Evolutionary conservation across 1,140 invertebrate genomes (phyloP).

Genomic region (Cotesia glomerata): DNA sequence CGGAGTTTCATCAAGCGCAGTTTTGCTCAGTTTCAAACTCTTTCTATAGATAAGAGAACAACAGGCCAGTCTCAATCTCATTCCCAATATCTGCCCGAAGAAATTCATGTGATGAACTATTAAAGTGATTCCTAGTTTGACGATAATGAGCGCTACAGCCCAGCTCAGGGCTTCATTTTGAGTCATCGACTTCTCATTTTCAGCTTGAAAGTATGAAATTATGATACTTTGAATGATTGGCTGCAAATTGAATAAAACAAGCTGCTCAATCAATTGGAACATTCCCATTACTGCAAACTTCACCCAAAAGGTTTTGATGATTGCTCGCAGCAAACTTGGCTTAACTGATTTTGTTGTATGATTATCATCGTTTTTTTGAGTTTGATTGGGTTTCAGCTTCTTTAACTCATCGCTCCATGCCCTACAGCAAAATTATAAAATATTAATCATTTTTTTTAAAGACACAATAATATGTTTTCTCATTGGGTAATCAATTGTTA

Average conservation of each 20-base stretch:
- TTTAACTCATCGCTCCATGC: slow-evolving; percentile 51
- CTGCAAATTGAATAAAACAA: slow-evolving; percentile 50
- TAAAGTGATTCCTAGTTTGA: slow-evolving; percentile 48
- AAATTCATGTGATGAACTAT: slow-evolving; percentile 61
- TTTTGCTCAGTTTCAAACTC: slow-evolving; percentile 70
- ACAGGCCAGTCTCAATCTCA: slow-evolving; percentile 42
- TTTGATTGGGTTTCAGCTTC: slow-evolving; percentile 40
- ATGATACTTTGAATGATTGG: slow-evolving; percentile 65
- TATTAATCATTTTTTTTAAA: slow-evolving; percentile 25
- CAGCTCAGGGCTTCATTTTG: slow-evolving; percentile 52
- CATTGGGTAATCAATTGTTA: slow-evolving; percentile 19
- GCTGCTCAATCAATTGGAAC: slow-evolving; percentile 49
- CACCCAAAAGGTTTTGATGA: slow-evolving; percentile 59
- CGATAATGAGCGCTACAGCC: slow-evolving; percentile 48
- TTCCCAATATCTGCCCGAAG: slow-evolving; percentile 69
- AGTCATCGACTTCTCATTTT: slow-evolving; percentile 31
- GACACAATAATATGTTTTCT: slow-evolving; percentile 52
- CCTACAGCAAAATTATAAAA: slow-evolving; percentile 2
- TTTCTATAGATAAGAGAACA: slow-evolving; percentile 44
- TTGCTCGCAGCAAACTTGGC: slow-evolving; percentile 58
- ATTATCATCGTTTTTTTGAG: slow-evolving; percentile 57
- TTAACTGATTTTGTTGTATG: slow-evolving; percentile 47
- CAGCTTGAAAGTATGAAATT: slow-evolving; percentile 63
- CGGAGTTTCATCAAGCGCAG: slow-evolving; percentile 71
- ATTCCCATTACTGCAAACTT: slow-evolving; percentile 57